Evolutionary conservation across 2,797 vertebrate genomes (phyloP).

Genomic region (Selene dorsalis): DNA sequence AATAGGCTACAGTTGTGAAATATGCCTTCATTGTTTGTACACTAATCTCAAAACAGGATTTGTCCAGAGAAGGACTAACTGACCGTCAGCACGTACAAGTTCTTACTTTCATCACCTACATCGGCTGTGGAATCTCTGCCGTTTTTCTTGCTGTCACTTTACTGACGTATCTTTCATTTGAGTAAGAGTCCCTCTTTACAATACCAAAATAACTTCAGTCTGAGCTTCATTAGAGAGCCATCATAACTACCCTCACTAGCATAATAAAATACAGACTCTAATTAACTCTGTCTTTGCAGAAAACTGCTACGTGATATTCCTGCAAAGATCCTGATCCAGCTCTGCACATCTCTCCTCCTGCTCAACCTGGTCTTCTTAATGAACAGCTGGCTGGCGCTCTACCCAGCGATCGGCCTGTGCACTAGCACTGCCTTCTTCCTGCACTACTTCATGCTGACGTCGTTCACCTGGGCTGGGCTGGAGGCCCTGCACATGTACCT

Average conservation of each 20-base stretch:
- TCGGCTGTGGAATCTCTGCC: conserved; percentile 94
- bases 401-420: conserved; percentile 83
- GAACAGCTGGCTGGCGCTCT: conserved; percentile 92
- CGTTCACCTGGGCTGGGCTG: conserved; percentile 97
- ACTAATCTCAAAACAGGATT: conserved; percentile 82
- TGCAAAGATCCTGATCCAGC: conserved; percentile 96
- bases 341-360: conserved; percentile 90
- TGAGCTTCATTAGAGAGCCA: background rate
- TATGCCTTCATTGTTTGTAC: conserved; percentile 8
- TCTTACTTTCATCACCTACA: conserved; percentile 93
- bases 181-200: conserved; percentile 56
- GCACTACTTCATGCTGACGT: conserved; percentile 96
- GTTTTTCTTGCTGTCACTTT: conserved; percentile 93
- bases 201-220: background rate
- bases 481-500: conserved; percentile 98
- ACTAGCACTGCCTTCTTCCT: conserved; percentile 92
- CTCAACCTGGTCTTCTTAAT: conserved; percentile 92
- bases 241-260: background rate
- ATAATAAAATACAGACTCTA: too few relatives aligned
- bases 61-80: conserved; percentile 80
- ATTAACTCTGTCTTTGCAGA: conserved; percentile 75
- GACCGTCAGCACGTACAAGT: conserved; percentile 82
- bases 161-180: conserved; percentile 72
- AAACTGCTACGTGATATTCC: conserved; percentile 95
- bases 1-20: background rate